Evolutionary conservation across 2,888 invertebrate species (phyloP).

Genomic region (Eupithecia inturbata): DNA sequence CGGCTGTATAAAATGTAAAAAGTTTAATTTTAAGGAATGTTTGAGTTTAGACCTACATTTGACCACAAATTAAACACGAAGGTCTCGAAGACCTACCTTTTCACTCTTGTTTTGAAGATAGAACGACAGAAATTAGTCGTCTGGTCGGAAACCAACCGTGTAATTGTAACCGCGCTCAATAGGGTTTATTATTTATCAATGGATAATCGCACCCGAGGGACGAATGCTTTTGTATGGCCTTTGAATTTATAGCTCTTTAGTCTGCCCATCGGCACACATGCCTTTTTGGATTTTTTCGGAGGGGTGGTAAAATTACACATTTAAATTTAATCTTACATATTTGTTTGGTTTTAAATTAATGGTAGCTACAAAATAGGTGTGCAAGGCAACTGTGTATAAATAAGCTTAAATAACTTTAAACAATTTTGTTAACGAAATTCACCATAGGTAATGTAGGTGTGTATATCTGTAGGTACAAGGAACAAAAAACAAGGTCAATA

Average conservation of each 20-base stretch:
- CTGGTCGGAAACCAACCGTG: slow-evolving; percentile 4
- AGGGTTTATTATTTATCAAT: slow-evolving; percentile 45
- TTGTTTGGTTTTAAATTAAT: not conserved
- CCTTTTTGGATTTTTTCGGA: slow-evolving; percentile 23
- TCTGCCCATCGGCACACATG: slow-evolving; percentile 35
- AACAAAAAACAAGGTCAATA: slow-evolving; percentile 39
- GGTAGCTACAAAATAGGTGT: not conserved
- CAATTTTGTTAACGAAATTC: not conserved
- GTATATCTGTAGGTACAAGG: not conserved
- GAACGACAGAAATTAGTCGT: not conserved
- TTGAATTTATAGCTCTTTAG: slow-evolving; percentile 42
- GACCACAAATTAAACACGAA: too few relatives aligned
- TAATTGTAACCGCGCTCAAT: slow-evolving; percentile 14
- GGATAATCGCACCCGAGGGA: slow-evolving; percentile 46
- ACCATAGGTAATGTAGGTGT: not conserved
- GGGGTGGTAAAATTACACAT: slow-evolving; percentile 21
- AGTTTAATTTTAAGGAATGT: too few relatives aligned
- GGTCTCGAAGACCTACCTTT: not conserved
- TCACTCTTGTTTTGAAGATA: not conserved
- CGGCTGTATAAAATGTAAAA: too few relatives aligned
- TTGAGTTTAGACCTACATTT: too few relatives aligned
- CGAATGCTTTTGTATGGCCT: slow-evolving; percentile 47
- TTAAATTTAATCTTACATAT: not conserved
- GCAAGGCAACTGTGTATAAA: not conserved
- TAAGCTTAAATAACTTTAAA: not conserved